These are phyloP conservation scores for Toxostoma redivivum DNA, from an alignment of 2,113 vertebrate species.

Conservation along the genomic window DNA sequence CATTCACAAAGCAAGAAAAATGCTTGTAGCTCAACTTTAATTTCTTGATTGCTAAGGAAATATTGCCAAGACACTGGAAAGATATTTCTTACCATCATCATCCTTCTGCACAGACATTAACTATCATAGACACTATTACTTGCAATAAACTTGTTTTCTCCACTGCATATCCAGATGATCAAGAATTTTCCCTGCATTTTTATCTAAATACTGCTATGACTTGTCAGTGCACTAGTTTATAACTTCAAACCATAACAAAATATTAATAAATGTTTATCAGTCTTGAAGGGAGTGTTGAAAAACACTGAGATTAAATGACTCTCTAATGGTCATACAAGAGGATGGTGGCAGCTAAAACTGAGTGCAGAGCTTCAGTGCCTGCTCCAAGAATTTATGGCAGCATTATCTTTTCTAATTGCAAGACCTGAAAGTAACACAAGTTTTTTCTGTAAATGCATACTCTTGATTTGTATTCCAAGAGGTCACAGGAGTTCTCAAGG, in stretches of 20 bases:
- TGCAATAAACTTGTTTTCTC: conserved; percentile 7
- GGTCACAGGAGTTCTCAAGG: background rate
- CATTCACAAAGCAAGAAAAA: background rate
- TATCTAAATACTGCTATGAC: background rate
- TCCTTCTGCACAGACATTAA: background rate
- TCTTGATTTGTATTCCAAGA: background rate
- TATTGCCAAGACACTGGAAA: background rate
- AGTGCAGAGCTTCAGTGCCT: background rate
- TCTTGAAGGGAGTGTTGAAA: background rate
- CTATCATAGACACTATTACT: background rate
- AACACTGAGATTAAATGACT: background rate
- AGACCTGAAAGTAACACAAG: background rate
- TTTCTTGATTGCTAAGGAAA: conserved; percentile 34
- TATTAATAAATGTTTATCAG: background rate
- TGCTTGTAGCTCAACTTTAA: background rate
- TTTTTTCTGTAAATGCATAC: background rate
- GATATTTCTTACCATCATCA: background rate
- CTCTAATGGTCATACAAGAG: background rate
- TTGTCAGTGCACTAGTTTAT: background rate
- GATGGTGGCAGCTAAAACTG: background rate
- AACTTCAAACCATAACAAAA: background rate
- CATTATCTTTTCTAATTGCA: background rate
- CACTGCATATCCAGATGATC: background rate
- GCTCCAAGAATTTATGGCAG: background rate
- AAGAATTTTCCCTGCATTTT: conserved; percentile 3